Conservation (phyloP, 1,140 invertebrate species). For the Daktulosphaira vitifoliae region DNA sequence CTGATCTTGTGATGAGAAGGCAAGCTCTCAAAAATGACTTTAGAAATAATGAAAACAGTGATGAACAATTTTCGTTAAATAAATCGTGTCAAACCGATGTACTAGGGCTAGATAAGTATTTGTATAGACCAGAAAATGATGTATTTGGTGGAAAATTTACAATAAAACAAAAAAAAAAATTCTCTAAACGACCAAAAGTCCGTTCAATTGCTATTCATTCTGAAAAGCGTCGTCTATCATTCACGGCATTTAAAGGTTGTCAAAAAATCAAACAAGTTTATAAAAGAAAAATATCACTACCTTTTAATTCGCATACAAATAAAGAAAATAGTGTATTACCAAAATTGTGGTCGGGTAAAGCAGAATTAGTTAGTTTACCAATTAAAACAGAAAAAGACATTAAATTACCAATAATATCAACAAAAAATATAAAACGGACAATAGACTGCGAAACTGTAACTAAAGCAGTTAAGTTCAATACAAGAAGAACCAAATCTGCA, state of each 20-base stretch:
- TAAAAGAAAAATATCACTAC: slow-evolving; percentile 12
- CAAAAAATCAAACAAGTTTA: slow-evolving; percentile 25
- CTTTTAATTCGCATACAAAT: background rate
- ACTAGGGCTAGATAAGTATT: slow-evolving; percentile 14
- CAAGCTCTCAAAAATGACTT: slow-evolving; percentile 1
- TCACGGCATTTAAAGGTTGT: slow-evolving; percentile 8
- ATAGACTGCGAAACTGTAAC: background rate
- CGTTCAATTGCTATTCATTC: slow-evolving; percentile 16
- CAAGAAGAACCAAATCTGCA: background rate
- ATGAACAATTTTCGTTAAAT: background rate
- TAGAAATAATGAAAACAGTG: background rate
- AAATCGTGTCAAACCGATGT: slow-evolving; percentile 28
- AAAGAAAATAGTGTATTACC: too few relatives aligned
- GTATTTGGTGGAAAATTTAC: too few relatives aligned
- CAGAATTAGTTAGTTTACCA: background rate
- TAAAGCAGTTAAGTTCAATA: too few relatives aligned
- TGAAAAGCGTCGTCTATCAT: background rate
- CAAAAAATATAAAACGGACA: background rate
- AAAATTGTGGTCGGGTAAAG: background rate
- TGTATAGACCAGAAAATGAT: background rate
- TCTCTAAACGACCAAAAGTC: slow-evolving; percentile 5
- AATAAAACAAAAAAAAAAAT: background rate
- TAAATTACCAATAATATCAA: slow-evolving; percentile 5
- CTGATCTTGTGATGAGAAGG: slow-evolving; percentile 9
- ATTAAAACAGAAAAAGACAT: background rate